Evolutionary conservation across 2,888 invertebrate species (phyloP), one percentile per base, ranked within the genome.

Genomic region (Hipparchia sbordonii): DNA sequence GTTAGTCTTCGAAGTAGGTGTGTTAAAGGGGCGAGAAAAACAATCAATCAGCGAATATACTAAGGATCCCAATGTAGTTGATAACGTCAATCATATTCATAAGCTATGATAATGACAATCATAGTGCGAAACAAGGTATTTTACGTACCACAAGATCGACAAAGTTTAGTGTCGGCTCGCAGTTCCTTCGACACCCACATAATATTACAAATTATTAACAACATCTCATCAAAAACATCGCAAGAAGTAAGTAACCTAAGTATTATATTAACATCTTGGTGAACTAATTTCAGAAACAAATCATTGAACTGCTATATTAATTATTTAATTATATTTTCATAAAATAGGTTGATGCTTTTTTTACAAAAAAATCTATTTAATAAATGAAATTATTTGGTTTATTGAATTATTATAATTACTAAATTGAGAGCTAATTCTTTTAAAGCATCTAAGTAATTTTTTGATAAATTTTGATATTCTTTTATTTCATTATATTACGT

Each of bases 61-160:
- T 63, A 73, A 71, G 72, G 67, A 72, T 73, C 74, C 75, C 74
- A 77, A 76, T 70, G 72, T 67, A 74, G 74, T 59, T 72, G 81
- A 83, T 82, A 82, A 79, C 74, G 81, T 81, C 82, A 79, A 78
- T 82, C 82, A 77, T 67, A 59, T 48, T 48, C 46, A 4, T 39
- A 39, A 39, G 59, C 9, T 51, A 63, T 71, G 77, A 77, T 78
- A 78, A 67, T 60, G 59, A 48, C 10, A 67, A 54, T 46, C 67
- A 46, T 48, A 65, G 65, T 67, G 46, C 13, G 54, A 63, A 71
- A 51, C 33, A 59, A 46, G 46, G 23, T 56, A 23, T 63, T 23
- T 51, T n/a, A n/a, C 39, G 9, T 45, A 67, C 45, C 13, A 10
- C 10, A 39, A 62, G 46, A 62, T 39, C 12, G 65, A 3, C 52